A percentile compares a stretch with the other conserved stretches of the same genome.
Evolutionary conservation across 64 coral and sea anemone species (phyloP).

Genomic region (Anthopleura sola): DNA sequence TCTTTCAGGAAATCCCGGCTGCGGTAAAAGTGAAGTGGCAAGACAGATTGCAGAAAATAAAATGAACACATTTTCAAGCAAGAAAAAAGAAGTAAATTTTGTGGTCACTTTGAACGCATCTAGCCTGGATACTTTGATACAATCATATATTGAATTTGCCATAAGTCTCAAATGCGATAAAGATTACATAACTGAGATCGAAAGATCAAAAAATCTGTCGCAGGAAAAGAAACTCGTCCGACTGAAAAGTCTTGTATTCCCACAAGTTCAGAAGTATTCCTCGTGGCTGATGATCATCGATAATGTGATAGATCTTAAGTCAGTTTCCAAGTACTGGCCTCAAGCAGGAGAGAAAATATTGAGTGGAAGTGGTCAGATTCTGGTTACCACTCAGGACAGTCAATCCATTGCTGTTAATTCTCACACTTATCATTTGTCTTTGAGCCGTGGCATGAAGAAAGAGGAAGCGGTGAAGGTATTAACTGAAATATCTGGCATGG

Average conservation of each 20-base stretch:
- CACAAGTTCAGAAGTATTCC: background rate
- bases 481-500: background rate
- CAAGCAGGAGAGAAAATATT: background rate
- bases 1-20: constrained; percentile 33
- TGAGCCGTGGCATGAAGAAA: constrained; percentile 9
- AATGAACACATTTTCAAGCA: background rate
- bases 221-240: background rate
- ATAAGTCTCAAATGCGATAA: background rate
- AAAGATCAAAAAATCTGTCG: background rate
- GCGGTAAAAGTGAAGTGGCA: constrained; percentile 20
- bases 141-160: constrained; percentile 3
- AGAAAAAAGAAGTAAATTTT: background rate
- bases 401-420: background rate
- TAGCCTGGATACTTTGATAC: background rate
- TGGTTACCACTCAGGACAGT: constrained; percentile 4
- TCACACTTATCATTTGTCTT: constrained; percentile 27
- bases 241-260: background rate
- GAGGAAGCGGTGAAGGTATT: background rate
- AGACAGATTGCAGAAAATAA: constrained; percentile 1
- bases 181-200: background rate
- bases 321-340: background rate
- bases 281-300: constrained; percentile 22
- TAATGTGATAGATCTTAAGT: constrained; percentile 1
- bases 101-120: background rate
- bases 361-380: constrained; percentile 24